Evolutionary conservation across 2,113 vertebrate genomes (phyloP), one percentile per base, ranked within the genome.

Genomic region (Semicossyphus pulcher): DNA sequence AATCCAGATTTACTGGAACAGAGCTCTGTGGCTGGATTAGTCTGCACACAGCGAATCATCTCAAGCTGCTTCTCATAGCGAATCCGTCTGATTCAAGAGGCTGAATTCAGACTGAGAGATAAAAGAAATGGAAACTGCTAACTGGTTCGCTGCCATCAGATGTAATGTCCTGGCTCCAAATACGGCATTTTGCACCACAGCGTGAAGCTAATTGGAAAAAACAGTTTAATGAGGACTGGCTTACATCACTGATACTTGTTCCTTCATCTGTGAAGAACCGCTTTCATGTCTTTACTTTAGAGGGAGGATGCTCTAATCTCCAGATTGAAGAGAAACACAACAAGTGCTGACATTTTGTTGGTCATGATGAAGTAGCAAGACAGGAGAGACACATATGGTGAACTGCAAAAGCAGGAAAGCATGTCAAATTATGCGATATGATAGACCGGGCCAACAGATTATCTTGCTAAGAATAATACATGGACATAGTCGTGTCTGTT

Each of bases 171-270:
- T 74, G 76, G 58, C 72, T 64, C 45, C 32, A 47, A 45, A 49
- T 47, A 34, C 32, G 18, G 59, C 39, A 48, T n/a, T 37, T 23
- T 65, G 72, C 68, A 54, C 20, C 77, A 21, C 82, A 65, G 68
- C 59, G 20, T 61, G 74, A 61, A 45, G 45, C 49, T 72, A 80
- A 80, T 48, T 76, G 45, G 41, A n/a, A 44, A n/a, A 44, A 81
- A 23, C 41, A 39, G 25, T 64, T 68, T 54, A 57, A 37, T 64
- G 25, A 25, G 23, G 18, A 42, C 32, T 60, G 63, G 57, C 65
- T 78, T 49, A 67, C 61, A 56, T 68, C 49, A 75, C 8, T 67
- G 53, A 62, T 52, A 52, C 37, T 36, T 59, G 58, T 32, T 54
- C n/a, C 20, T 57, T 25, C 47, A 29, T 20, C 51, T 63, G 44